These are phyloP conservation scores for Galbula dea DNA, from an alignment of 2,113 vertebrate species.

Conservation along the genomic window DNA sequence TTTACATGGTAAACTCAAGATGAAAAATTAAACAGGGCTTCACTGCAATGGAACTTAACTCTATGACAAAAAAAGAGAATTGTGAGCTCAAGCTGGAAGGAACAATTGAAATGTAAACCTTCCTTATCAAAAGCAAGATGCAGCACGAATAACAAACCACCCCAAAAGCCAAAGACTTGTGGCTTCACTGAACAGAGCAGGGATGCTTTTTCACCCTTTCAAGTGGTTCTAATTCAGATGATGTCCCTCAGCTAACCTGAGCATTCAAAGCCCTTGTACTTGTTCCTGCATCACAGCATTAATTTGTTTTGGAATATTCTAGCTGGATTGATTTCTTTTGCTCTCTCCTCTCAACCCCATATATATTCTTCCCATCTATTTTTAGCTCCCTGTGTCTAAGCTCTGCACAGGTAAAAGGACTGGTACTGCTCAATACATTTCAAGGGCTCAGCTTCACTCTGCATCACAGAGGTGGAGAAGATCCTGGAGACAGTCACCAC, in stretches of 20 bases:
- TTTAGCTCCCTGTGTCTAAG: not conserved
- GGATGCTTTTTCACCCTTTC: not conserved
- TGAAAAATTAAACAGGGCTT: conserved; percentile 33
- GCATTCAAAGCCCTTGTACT: not conserved
- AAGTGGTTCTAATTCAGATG: not conserved
- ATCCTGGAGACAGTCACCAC: not conserved
- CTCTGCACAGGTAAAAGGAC: not conserved
- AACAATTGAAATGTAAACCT: conserved; percentile 19
- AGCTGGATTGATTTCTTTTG: not conserved
- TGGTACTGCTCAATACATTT: not conserved
- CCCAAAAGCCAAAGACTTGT: not conserved
- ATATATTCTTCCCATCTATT: not conserved
- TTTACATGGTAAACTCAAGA: conserved; percentile 22
- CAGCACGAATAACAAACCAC: not conserved
- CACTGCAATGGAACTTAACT: not conserved
- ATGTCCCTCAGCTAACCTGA: not conserved
- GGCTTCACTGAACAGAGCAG: not conserved
- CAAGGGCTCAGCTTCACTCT: not conserved
- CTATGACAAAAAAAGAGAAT: not conserved
- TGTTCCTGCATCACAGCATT: not conserved
- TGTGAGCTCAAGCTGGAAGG: not conserved
- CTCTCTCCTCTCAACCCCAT: not conserved
- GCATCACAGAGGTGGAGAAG: not conserved
- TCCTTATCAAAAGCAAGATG: not conserved
- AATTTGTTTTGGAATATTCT: not conserved